A percentile compares a stretch with the other conserved stretches of the same genome.
Conservation (phyloP, 2,113 vertebrate species). For the Otolemur garnettii region DNA sequence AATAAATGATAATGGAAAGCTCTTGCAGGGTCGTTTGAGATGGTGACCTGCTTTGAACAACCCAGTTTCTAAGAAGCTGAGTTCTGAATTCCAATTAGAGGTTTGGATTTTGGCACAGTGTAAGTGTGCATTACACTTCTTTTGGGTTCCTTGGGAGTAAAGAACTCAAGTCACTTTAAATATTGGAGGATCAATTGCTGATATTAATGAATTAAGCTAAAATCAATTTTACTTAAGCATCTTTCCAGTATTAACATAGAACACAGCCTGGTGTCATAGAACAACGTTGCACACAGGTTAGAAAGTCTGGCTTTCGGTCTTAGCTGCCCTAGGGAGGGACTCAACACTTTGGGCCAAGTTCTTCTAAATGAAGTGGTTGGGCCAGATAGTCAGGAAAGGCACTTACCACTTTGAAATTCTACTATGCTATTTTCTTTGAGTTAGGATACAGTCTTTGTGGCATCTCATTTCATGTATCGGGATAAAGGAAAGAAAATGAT, state of each 20-base stretch:
- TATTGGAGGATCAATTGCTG: background rate
- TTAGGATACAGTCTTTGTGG: background rate
- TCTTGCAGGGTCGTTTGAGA: background rate
- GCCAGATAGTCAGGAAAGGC: background rate
- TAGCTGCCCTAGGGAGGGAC: background rate
- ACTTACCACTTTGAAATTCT: background rate
- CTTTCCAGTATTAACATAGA: background rate
- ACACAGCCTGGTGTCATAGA: background rate
- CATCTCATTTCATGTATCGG: background rate
- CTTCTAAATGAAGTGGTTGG: background rate
- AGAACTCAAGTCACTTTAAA: background rate
- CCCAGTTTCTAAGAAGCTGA: background rate
- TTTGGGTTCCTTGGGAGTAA: background rate
- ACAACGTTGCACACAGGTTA: background rate
- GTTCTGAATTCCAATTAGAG: slow-evolving; percentile 5
- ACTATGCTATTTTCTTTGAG: background rate
- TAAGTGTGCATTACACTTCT: background rate
- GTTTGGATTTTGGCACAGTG: background rate
- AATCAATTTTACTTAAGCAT: slow-evolving; percentile 13
- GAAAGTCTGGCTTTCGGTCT: background rate
- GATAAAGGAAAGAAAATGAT: background rate
- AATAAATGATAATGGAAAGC: background rate
- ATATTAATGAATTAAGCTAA: background rate
- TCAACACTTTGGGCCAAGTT: background rate
- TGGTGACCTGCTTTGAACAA: background rate